Percentiles rank a stretch among this genome's conserved stretches.
Evolutionary conservation across 2,797 vertebrate genomes (phyloP).

Genomic region (Cichlasoma orientale): DNA sequence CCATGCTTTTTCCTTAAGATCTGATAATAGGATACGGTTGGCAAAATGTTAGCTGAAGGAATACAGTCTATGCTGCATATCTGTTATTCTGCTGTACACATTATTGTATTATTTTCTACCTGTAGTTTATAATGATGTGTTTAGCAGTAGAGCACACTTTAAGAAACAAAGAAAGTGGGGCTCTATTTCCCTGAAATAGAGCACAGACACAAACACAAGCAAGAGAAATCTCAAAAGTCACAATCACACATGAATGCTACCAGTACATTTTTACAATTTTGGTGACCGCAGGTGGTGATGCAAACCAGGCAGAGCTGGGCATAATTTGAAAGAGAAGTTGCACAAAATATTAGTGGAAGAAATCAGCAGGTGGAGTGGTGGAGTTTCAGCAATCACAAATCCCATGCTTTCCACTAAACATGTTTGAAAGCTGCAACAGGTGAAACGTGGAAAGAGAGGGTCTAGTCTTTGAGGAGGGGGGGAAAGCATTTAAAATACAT

Average conservation of each 20-base stretch:
- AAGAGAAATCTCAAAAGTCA: not conserved
- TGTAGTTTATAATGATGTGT: not conserved
- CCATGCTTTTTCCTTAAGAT: not conserved
- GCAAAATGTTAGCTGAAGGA: not conserved
- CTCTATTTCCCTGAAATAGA: not conserved
- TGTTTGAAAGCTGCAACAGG: not conserved
- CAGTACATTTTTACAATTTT: not conserved
- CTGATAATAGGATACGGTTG: not conserved
- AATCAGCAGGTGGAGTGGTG: not conserved
- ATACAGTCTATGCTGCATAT: not conserved
- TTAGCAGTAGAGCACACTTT: not conserved
- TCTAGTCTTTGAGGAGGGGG: not conserved
- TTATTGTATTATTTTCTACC: not conserved
- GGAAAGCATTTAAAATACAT: rapidly evolving
- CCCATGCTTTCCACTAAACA: not conserved
- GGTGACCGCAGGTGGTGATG: not conserved
- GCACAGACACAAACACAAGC: not conserved
- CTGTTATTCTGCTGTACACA: not conserved
- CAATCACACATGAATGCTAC: not conserved
- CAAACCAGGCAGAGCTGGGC: not conserved
- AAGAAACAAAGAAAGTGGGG: not conserved
- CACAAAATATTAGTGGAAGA: not conserved
- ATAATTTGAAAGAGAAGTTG: not conserved
- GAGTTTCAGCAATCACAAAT: not conserved
- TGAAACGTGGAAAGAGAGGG: too few relatives aligned